phyloP scores from a whole-genome alignment of 2,113 vertebrate species.

The Scytalopus superciliaris region DNA sequence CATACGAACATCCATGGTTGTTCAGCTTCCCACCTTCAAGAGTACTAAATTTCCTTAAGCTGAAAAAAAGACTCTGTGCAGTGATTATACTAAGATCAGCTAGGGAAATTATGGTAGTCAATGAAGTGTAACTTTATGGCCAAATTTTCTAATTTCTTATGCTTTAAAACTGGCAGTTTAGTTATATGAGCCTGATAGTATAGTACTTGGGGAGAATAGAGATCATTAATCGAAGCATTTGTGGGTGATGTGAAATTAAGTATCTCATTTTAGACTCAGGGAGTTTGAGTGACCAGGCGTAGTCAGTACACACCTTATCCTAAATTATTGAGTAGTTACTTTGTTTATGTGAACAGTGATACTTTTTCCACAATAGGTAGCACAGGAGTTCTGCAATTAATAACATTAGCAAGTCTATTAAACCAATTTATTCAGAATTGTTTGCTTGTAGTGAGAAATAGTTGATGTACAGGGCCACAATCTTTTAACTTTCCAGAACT shows the following conservation, averaged over 20 bases:
- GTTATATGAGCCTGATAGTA: neutral
- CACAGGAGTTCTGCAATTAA: neutral
- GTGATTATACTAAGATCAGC: neutral
- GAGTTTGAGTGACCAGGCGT: neutral
- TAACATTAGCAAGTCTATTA: neutral
- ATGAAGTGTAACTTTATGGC: neutral
- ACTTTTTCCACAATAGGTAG: neutral
- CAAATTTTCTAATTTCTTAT: neutral
- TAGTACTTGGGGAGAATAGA: neutral
- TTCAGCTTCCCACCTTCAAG: neutral
- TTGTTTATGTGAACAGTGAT: neutral
- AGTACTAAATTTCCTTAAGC: neutral
- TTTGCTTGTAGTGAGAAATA: neutral
- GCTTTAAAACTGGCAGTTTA: neutral
- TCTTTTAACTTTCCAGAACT: neutral
- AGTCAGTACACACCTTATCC: neutral
- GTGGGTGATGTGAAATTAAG: accelerated
- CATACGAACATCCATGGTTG: neutral
- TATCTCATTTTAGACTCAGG: neutral
- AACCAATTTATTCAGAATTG: neutral
- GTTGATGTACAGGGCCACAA: neutral
- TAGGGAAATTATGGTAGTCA: neutral
- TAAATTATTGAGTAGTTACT: neutral
- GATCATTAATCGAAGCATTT: neutral
- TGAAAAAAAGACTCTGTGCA: neutral